phyloP scores from a whole-genome alignment of 2,797 vertebrate species.

The Mareca penelope region DNA sequence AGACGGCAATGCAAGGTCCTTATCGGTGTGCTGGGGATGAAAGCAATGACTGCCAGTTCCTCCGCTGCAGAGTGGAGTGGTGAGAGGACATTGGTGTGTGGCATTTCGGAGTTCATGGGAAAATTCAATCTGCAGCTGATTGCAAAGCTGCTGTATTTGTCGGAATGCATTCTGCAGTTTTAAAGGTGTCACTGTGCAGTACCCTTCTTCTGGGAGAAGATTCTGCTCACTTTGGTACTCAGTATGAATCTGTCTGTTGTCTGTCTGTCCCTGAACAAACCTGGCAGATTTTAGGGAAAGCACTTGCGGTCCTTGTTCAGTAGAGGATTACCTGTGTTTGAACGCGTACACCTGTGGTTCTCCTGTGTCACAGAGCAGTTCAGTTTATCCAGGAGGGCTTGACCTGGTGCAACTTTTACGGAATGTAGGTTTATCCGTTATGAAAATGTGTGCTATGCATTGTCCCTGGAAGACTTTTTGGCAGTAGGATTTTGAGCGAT shows the following conservation, averaged over 20 bases:
- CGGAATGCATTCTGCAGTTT: not conserved
- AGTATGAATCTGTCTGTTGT: rapidly evolving
- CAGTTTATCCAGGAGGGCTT: not conserved
- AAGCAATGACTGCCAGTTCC: not conserved
- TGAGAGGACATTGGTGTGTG: too few relatives aligned
- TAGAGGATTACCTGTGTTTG: too few relatives aligned
- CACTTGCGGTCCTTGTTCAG: rapidly evolving
- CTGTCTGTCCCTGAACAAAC: not conserved
- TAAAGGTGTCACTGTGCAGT: not conserved
- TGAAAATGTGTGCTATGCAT: rapidly evolving
- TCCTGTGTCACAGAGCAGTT: not conserved
- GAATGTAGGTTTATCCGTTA: not conserved
- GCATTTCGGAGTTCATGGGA: not conserved
- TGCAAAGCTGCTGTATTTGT: not conserved
- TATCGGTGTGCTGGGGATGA: too few relatives aligned
- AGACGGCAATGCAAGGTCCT: not conserved
- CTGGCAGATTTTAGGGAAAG: not conserved
- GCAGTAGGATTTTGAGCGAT: rapidly evolving
- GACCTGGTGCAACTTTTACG: not conserved
- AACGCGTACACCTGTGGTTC: rapidly evolving
- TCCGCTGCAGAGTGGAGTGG: not conserved
- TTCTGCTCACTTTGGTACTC: not conserved
- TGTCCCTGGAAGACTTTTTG: rapidly evolving
- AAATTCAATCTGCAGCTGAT: rapidly evolving
- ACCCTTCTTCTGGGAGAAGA: not conserved